Conservation (phyloP, 1,140 invertebrate genomes). For the Drosophila takahashii region DNA sequence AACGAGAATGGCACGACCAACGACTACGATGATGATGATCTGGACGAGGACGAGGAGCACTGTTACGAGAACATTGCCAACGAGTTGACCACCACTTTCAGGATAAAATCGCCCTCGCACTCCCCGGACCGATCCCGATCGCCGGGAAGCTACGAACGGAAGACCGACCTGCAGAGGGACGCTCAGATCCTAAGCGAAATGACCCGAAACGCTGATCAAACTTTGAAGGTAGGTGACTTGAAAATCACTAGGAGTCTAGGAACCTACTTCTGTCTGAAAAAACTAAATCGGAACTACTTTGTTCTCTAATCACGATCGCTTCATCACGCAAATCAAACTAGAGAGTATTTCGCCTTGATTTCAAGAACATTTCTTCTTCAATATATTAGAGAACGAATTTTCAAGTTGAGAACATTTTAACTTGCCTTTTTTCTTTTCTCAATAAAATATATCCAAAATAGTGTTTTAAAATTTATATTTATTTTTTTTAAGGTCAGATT, state of each 20-base stretch:
- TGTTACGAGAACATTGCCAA: conserved; percentile 79
- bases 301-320: too few species aligned
- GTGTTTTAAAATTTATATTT: too few species aligned
- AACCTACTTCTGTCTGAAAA: too few species aligned
- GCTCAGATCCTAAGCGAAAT: conserved; percentile 81
- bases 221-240: conserved; percentile 69
- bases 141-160: conserved; percentile 68
- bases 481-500: too few species aligned
- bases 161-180: conserved; percentile 75
- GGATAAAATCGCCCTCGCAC: conserved; percentile 58
- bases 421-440: too few species aligned
- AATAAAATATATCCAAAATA: too few species aligned
- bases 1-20: conserved; percentile 42
- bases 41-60: conserved; percentile 62
- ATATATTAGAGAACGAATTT: too few species aligned
- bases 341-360: too few species aligned
- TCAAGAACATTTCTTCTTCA: background rate
- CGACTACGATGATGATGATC: conserved; percentile 32
- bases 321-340: too few species aligned
- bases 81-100: conserved; percentile 74
- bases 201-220: conserved; percentile 82
- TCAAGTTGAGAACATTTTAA: too few species aligned
- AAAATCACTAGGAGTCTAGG: too few species aligned
- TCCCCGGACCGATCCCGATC: conserved; percentile 26
- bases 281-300: too few species aligned